Conservation (phyloP, 2,797 vertebrate genomes). For the Scomberomorus guttatus region DNA sequence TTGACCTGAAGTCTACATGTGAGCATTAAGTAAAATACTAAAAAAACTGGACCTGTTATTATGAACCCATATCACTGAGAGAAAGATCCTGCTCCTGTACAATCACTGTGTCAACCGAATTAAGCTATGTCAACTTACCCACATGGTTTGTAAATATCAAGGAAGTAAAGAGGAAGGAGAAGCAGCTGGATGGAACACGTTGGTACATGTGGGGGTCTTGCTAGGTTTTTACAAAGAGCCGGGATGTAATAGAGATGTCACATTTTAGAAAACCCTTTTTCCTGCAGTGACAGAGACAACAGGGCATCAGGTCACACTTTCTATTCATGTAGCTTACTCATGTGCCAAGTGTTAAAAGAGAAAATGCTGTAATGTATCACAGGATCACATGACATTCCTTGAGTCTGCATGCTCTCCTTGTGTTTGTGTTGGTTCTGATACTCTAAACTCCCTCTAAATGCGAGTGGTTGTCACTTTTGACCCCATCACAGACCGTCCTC, state of each 20-base stretch:
- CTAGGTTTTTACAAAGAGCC: background rate
- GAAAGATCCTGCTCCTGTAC: too few species aligned
- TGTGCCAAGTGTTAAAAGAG: background rate
- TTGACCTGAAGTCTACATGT: too few species aligned
- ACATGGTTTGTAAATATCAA: background rate
- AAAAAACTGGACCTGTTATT: too few species aligned
- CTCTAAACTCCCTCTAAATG: background rate
- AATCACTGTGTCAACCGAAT: too few species aligned
- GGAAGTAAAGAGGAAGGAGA: background rate
- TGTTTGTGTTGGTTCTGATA: background rate
- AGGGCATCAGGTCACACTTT: background rate
- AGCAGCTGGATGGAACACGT: background rate
- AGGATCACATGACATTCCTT: background rate
- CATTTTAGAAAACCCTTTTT: background rate
- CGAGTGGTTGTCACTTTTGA: constrained; percentile 14
- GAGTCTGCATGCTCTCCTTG: background rate
- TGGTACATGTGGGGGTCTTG: background rate
- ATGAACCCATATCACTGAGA: too few species aligned
- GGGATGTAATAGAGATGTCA: background rate
- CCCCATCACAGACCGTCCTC: background rate
- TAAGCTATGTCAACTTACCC: too few species aligned
- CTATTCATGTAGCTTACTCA: background rate
- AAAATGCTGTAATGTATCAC: too few species aligned
- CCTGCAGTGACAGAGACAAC: background rate
- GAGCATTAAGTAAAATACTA: too few species aligned